These are phyloP conservation scores for Synanthedon andrenaeformis DNA, from an alignment of 2,888 invertebrate species.

Conservation along the genomic window DNA sequence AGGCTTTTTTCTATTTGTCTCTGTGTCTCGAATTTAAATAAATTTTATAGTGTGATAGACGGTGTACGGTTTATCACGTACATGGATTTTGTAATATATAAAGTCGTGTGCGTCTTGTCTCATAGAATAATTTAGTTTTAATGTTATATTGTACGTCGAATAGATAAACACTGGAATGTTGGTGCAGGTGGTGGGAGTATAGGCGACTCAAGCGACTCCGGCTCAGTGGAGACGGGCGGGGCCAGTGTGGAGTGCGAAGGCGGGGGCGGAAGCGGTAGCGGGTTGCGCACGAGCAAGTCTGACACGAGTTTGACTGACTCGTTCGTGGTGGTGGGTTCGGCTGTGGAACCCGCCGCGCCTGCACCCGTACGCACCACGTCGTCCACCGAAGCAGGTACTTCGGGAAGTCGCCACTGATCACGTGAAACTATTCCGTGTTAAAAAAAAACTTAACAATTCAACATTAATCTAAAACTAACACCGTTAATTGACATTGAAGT, in stretches of 20 bases:
- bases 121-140: too few species aligned
- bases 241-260: slow-evolving; percentile 17
- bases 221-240: slow-evolving; percentile 28
- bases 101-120: too few species aligned
- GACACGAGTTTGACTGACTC: slow-evolving; percentile 92
- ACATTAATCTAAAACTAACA: too few species aligned
- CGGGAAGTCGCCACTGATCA: too few species aligned
- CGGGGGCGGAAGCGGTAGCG: slow-evolving; percentile 25
- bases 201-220: slow-evolving; percentile 52
- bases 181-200: slow-evolving; percentile 71
- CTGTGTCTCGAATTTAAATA: background rate
- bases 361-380: slow-evolving; percentile 11
- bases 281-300: slow-evolving; percentile 85
- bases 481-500: too few species aligned
- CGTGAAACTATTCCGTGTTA: too few species aligned
- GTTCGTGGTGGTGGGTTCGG: slow-evolving; percentile 82
- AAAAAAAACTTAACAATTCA: too few species aligned
- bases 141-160: too few species aligned
- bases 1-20: too few species aligned
- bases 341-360: slow-evolving; percentile 30
- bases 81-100: background rate
- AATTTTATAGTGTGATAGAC: background rate
- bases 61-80: background rate
- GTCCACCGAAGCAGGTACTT: slow-evolving; percentile 34
- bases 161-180: background rate